Conservation (phyloP, 2,797 vertebrate species). For the Xenopus petersii region DNA sequence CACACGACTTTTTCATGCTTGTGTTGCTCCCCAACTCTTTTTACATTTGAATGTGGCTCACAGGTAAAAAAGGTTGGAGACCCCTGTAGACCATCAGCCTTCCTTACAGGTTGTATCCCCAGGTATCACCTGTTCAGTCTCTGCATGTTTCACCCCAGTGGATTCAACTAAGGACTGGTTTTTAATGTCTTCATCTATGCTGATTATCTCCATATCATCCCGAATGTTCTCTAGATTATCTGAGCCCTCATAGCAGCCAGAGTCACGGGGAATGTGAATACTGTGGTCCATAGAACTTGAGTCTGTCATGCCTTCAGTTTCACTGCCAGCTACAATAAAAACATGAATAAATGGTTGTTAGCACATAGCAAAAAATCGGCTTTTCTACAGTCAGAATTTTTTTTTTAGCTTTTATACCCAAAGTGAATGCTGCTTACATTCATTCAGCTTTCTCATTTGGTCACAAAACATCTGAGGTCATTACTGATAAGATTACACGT, state of each 20-base stretch:
- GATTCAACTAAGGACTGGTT: conserved; percentile 67
- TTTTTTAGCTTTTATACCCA: too few species aligned
- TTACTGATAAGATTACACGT: too few species aligned
- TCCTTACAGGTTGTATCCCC: conserved; percentile 6
- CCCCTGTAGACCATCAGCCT: conserved; percentile 2
- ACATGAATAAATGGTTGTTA: too few species aligned
- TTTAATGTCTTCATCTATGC: conserved; percentile 68
- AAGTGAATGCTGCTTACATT: too few species aligned
- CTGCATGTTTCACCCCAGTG: conserved; percentile 11
- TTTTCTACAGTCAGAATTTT: too few species aligned
- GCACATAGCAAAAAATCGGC: too few species aligned
- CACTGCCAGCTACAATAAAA: conserved; percentile 74
- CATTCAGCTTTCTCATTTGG: too few species aligned
- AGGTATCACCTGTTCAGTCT: not conserved
- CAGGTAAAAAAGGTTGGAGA: too few species aligned
- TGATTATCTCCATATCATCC: conserved; percentile 67
- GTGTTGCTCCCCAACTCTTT: too few species aligned
- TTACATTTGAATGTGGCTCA: too few species aligned
- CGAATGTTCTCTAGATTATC: conserved; percentile 77
- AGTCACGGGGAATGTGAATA: conserved; percentile 84
- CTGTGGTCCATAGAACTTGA: conserved; percentile 57
- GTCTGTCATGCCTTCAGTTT: conserved; percentile 69
- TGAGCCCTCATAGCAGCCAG: conserved; percentile 91
- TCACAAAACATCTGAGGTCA: too few species aligned
- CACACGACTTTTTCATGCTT: too few species aligned